Percentiles rank a stretch among this genome's conserved stretches.
Evolutionary conservation across 2,797 vertebrate genomes (phyloP).

Genomic region (Typhlichthys eigenmanni): DNA sequence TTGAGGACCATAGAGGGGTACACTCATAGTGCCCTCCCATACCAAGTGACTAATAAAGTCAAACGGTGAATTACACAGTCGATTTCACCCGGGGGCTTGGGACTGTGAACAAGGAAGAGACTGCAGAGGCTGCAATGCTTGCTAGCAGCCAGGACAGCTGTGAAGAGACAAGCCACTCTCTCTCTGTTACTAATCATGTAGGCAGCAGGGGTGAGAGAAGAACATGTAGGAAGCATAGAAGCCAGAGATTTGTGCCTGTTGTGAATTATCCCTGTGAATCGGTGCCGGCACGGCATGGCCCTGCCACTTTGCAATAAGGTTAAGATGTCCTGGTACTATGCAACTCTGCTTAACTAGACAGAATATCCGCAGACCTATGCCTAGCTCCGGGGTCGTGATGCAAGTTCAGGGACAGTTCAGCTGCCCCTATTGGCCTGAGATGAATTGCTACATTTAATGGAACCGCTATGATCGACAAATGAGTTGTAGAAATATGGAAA

Average conservation of each 20-base stretch:
- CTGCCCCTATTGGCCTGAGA: conserved; percentile 50
- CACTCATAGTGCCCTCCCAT: conserved; percentile 36
- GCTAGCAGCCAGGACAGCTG: conserved; percentile 51
- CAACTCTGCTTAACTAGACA: conserved; percentile 15
- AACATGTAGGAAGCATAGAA: conserved; percentile 12
- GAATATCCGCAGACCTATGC: conserved; percentile 34
- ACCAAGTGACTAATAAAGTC: conserved; percentile 74
- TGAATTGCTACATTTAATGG: conserved; percentile 61
- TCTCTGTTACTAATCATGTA: conserved; percentile 19
- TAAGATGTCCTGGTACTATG: background rate
- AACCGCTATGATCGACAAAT: conserved; percentile 60
- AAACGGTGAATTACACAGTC: conserved; percentile 70
- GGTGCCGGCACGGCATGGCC: conserved; percentile 11
- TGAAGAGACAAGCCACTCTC: conserved; percentile 33
- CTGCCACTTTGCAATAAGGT: background rate
- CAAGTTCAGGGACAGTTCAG: conserved; percentile 59
- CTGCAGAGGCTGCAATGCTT: conserved; percentile 41
- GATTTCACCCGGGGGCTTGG: conserved; percentile 56
- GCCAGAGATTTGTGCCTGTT: conserved; percentile 16
- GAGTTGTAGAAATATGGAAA: conserved; percentile 32
- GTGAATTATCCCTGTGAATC: conserved; percentile 4
- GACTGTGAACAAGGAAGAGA: conserved; percentile 50
- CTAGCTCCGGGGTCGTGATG: conserved; percentile 29
- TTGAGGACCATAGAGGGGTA: conserved; percentile 52
- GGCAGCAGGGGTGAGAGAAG: conserved; percentile 14